Conservation (phyloP, 2,113 vertebrate species). For the Equus quagga region DNA sequence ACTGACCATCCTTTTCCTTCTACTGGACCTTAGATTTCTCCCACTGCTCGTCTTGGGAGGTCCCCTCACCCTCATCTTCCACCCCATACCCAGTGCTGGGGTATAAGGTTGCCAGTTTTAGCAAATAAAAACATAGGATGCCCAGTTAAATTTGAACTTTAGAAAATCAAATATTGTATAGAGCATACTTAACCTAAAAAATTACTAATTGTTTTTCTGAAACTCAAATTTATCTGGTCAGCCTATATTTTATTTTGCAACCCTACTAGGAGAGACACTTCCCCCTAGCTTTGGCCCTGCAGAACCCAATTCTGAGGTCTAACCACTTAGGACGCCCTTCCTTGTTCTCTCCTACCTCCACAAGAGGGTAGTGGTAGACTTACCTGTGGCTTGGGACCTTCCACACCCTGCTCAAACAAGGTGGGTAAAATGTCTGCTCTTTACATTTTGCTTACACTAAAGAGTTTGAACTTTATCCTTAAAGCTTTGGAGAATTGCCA, state of each 20-base stretch:
- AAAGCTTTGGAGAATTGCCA: not conserved
- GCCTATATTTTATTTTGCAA: not conserved
- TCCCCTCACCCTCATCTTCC: not conserved
- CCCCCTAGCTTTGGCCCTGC: not conserved
- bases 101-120: not conserved
- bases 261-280: not conserved
- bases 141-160: not conserved
- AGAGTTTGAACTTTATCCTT: not conserved
- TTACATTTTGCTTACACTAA: not conserved
- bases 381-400: not conserved
- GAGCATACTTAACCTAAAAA: not conserved
- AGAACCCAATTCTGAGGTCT: not conserved
- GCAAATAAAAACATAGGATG: not conserved
- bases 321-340: not conserved
- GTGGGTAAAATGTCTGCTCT: not conserved
- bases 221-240: conserved; percentile 1
- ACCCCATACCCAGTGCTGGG: not conserved
- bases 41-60: not conserved
- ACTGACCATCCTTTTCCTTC: not conserved
- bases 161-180: not conserved
- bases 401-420: not conserved
- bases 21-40: not conserved
- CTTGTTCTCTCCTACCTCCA: not conserved
- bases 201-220: not conserved
- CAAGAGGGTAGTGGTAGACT: not conserved